Evolutionary conservation across 2,113 vertebrate genomes (phyloP), one percentile per base, ranked within the genome.

Genomic region (Phyllostomus hastatus): DNA sequence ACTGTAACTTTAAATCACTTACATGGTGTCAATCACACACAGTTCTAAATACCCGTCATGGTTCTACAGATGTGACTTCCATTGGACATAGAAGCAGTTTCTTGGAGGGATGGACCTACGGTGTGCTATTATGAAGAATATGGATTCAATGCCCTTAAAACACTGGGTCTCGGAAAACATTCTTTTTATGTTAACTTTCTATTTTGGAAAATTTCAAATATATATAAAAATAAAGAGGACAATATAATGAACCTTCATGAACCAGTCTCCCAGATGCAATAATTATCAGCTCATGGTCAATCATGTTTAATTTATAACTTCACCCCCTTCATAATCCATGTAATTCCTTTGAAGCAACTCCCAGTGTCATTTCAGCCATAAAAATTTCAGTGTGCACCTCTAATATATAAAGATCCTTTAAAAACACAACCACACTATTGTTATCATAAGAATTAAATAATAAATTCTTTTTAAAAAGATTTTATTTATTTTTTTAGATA

Each of bases 151-250:
- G 48, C n/a, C n/a, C 64, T 94, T 94, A 69, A 64, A 82, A 81
- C 19, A 57, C 26, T 16, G 26, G 57, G 41, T 59, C 59, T 82
- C 67, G 85, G 43, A 50, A 35, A 7, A 2, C 1, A 2, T 76
- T 33, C 1, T 76, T 61, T 69, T 48, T 59, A 66, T 26, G 66
- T 79, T 19, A 79, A 80, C 8, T 67, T 80, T 81, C 80, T 33
- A 33, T 85, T 95, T 90, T 94, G 59, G 80, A 94, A 96, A 95
- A 67, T 43, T 76, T 97, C 79, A 91, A 86, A 94, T 83, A 73
- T 41, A 82, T 20, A 59, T 33, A 87, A 90, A 90, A 64, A 4
- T 57, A 91, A 91, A 78, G 33, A 81, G 15, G 93, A 67, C 17
- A 61, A 61, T 61, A n/a, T n/a, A 84, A 89, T 70, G 43, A 89